A percentile compares a stretch with the other conserved stretches of the same genome.
Conservation (phyloP, 2,888 invertebrate species). For the Tipula unca region DNA sequence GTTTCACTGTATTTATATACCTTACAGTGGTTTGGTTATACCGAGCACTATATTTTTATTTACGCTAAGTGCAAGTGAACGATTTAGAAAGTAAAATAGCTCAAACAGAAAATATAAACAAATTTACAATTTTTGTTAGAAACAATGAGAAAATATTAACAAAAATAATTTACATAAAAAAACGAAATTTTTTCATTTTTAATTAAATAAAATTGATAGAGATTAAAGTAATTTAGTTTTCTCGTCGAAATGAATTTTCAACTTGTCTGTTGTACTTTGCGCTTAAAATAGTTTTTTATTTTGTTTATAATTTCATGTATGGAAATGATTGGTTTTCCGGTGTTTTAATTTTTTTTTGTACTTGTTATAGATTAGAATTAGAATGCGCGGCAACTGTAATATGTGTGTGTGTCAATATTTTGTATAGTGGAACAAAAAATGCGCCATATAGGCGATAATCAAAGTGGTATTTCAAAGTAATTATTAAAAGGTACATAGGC, state of each 20-base stretch:
- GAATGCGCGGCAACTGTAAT: too few relatives aligned
- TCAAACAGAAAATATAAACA: not conserved
- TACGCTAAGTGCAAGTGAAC: not conserved
- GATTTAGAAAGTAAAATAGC: not conserved
- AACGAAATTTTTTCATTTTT: not conserved
- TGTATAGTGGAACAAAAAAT: too few relatives aligned
- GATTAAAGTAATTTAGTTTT: not conserved
- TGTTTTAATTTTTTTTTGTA: not conserved
- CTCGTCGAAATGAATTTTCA: not conserved
- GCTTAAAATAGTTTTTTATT: not conserved
- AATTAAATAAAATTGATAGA: not conserved
- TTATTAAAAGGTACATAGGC: too few relatives aligned
- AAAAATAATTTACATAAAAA: not conserved
- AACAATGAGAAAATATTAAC: not conserved
- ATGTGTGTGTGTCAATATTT: too few relatives aligned
- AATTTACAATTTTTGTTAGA: not conserved
- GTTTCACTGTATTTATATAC: not conserved
- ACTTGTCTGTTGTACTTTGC: not conserved
- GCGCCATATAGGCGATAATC: too few relatives aligned
- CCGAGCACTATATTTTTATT: not conserved
- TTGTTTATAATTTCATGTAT: not conserved
- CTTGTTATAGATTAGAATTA: too few relatives aligned
- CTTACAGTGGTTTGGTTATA: not conserved
- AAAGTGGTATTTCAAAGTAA: too few relatives aligned
- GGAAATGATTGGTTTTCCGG: not conserved